Percentiles rank a stretch among this genome's conserved stretches.
Conservation (phyloP, 2,888 invertebrate genomes). For the Xestia rhomboidea region DNA sequence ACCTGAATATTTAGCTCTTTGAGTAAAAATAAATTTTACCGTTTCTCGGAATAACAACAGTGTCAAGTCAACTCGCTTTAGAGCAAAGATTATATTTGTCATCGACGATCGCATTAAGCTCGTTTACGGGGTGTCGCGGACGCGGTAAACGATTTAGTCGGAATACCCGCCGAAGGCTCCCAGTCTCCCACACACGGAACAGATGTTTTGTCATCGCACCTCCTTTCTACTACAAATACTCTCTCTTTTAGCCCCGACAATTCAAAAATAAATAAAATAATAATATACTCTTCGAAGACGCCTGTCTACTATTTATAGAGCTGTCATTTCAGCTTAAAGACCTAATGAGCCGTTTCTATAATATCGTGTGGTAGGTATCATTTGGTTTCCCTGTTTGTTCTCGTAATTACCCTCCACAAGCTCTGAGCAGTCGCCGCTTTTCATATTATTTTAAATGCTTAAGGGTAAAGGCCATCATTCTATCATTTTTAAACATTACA, state of each 20-base stretch:
- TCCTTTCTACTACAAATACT: constrained; percentile 77
- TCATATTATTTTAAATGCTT: constrained; percentile 52
- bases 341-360: constrained; percentile 89
- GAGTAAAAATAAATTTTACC: constrained; percentile 89
- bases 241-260: constrained; percentile 77
- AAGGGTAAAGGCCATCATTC: constrained; percentile 15
- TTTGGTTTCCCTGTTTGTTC: constrained; percentile 83
- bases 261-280: constrained; percentile 81
- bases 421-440: constrained; percentile 57
- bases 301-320: constrained; percentile 85
- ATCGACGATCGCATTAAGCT: constrained; percentile 86
- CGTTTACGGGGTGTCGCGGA: constrained; percentile 85
- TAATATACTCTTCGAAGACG: constrained; percentile 78
- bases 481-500: not conserved
- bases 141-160: constrained; percentile 84
- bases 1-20: constrained; percentile 90
- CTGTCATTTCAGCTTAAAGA: constrained; percentile 88
- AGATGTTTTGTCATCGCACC: constrained; percentile 86
- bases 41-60: constrained; percentile 89
- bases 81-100: constrained; percentile 90
- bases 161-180: constrained; percentile 76
- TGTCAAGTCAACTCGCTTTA: constrained; percentile 87
- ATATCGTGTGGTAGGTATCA: constrained; percentile 85
- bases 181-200: constrained; percentile 80
- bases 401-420: constrained; percentile 82